Percentiles rank a stretch among this genome's conserved stretches.
Evolutionary conservation across 2,888 invertebrate genomes (phyloP).

Genomic region (Caenorhabditis sinica): DNA sequence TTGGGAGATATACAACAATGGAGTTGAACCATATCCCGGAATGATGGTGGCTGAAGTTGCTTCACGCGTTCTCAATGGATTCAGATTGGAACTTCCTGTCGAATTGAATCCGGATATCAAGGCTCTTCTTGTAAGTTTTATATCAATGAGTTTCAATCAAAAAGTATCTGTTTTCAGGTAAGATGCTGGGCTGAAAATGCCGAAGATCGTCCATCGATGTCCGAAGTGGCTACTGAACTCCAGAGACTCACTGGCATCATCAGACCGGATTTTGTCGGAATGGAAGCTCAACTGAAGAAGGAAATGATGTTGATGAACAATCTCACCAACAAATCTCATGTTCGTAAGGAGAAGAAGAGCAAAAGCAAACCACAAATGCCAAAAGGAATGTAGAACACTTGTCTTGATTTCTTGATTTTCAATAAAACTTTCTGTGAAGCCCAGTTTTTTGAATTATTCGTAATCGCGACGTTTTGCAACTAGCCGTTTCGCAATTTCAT

Average conservation of each 20-base stretch:
- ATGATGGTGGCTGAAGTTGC: slow-evolving; percentile 72
- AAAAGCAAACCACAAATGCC: slow-evolving; percentile 7
- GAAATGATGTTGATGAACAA: slow-evolving; percentile 43
- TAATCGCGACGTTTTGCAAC: no score
- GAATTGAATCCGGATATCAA: slow-evolving; percentile 13
- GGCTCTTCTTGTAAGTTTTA: slow-evolving; percentile 25
- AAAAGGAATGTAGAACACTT: slow-evolving; percentile 41
- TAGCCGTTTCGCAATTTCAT: no score
- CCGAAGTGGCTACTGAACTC: slow-evolving; percentile 16
- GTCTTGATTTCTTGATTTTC: no score
- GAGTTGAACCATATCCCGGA: slow-evolving; percentile 71
- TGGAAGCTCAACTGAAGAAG: slow-evolving; percentile 32
- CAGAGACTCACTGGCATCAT: slow-evolving; percentile 29
- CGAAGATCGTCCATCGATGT: slow-evolving; percentile 50
- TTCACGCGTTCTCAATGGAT: slow-evolving; percentile 58
- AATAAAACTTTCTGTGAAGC: no score
- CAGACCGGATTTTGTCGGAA: slow-evolving; percentile 37
- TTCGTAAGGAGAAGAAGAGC: slow-evolving; percentile 14
- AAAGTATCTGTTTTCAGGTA: slow-evolving; percentile 21
- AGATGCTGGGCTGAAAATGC: slow-evolving; percentile 56
- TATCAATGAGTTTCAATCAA: not conserved
- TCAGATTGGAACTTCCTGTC: slow-evolving; percentile 65
- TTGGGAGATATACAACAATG: slow-evolving; percentile 71
- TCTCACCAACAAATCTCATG: slow-evolving; percentile 22
- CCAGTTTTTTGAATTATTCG: no score